Evolutionary conservation across 2,797 vertebrate genomes (phyloP), one percentile per base, ranked within the genome.

Genomic region (Microctenopoma lineatum): DNA sequence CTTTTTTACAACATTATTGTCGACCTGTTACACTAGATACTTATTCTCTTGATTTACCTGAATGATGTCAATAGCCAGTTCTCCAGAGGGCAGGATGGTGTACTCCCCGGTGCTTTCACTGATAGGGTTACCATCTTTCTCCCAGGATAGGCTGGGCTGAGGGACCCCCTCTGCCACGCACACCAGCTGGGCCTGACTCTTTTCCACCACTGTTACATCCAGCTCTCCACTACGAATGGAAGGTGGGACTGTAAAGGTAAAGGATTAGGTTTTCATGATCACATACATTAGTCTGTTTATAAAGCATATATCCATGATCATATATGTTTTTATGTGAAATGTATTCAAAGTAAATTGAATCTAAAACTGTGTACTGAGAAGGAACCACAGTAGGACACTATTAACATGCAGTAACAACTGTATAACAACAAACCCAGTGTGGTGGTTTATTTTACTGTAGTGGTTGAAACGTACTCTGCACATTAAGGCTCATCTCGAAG

Each of bases 161-260:
- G 98, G 98, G 61, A 96, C 90, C 0, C 98, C 98, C 7, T 97
- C 95, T 15, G 93, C 94, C 71, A 90, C 64, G 63, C 98, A 99
- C 0, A 92, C 78, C 58, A 99, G 89, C 83, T 95, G 71, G 58
- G 92, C 92, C 62, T 89, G 94, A 47, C 89, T 93, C 80, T 93
- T 94, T 78, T 97, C 96, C 0, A 85, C 88, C 84, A 93, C 96
- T 0, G 63, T 80, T 36, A 95, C 89, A 47, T 96, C 91, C 0
- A 51, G 65, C 15, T 94, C 91, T 0, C 73, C 87, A 25, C 67
- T 91, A n/a, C 11, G 94, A 63, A 99, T 96, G 56, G 94, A 94
- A 32, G 98, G 97, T 32, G 98, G 97, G 45, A 97, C 98, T 99
- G 77, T 41, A 61, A 70, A 64, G 18, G 13, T 0, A 44, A 36